Base-by-base conservation (phyloP, 2,888 invertebrate species). In the Phortica okadai region DNA sequence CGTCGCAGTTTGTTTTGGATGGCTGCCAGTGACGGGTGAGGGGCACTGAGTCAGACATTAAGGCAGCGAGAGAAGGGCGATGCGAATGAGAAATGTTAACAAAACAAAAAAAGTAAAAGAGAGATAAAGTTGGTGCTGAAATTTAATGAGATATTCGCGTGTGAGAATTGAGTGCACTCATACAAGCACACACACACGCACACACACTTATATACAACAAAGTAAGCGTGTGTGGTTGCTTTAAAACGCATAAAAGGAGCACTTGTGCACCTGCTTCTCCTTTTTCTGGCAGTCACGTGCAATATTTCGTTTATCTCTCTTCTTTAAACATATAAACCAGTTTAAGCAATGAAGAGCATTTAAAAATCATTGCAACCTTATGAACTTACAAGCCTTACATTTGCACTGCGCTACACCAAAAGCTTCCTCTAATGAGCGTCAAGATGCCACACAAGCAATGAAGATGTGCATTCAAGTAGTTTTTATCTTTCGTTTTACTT, bases 101-200 rank as follows among this genome's bases (percentile, higher is more conserved):
- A 54, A 54, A 54, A 54, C 10, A 54, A 54, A 54, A 54, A n/a
- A 7, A n/a, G 4, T 1, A 33, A 33, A 3, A 50, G 8, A 1
- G 50, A 50, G 14, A 50, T 8, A 50, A 50, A 50, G 50, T 50
- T 50, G 50, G 50, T 11, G 14, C 14, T 50, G 14, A 76, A 70
- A 77, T 81, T 81, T 81, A 81, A 81, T 81, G 81, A 81, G 79
- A 79, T 77, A 80, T 78, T 72, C 58, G 58, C 67, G 64, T 78
- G 45, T 76, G 75, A 64, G 25, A 33, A 41, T 11, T 5, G 10
- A 11, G 41, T 14, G 3, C 10, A 10, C 3, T 8, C 25, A 66
- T 66, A 25, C 11, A 66, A 64, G 6, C 10, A 11, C 10, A 59
- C 4, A 5, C 10, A 59, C 10, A 59, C 7, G 1, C n/a, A 21